Base-by-base conservation (phyloP, 2,888 invertebrate genomes). In the Eucriotettix oculatus region DNA sequence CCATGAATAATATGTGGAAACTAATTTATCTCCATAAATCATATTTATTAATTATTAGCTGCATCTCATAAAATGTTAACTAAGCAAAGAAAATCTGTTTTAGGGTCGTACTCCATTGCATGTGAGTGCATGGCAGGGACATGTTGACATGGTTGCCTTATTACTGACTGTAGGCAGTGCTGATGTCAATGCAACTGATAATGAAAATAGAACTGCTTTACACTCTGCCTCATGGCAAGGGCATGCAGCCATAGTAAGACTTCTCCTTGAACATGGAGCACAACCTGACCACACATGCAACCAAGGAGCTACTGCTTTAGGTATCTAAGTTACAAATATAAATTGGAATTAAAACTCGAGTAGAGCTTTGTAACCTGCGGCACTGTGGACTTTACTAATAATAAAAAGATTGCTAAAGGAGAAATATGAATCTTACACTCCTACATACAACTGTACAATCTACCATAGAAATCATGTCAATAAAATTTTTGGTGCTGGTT, bases 141-240 rank as follows among this genome's bases (percentile, higher is more conserved):
- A 97, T 70, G 82, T 85, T 0, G 92, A 94, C 65, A 92, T 95
- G 90, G 94, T 94, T 0, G 86, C 87, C 63, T 74, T 93, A 42
- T 76, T 96, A 41, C 79, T 96, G 57, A 83, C 83, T 67, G 79
- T 84, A 74, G 89, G 88, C n/a, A 83, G 85, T 58, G 93, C 94
- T 2, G 81, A 84, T 67, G 90, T 94, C 1, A 92, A 96, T 72
- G 90, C 90, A 0, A 84, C 87, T 64, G 94, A 94, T 75, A 80
- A 87, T 64, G 92, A 93, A 73, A 83, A 84, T 64, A 80, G 96
- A 62, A 93, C 94, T 0, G 91, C 96, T 0, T 75, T 96, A 64
- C 96, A 96, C 76, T 93, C 93, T 44, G 95, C 95, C 16, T 90
- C 94, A 58, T 96, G 96, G 96, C 91, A 96, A 71, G 96, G 96